Percentiles rank a stretch among this genome's conserved stretches.
These are phyloP conservation scores for Apotomis capreana DNA, from an alignment of 2,888 invertebrate genomes.

Conservation along the genomic window DNA sequence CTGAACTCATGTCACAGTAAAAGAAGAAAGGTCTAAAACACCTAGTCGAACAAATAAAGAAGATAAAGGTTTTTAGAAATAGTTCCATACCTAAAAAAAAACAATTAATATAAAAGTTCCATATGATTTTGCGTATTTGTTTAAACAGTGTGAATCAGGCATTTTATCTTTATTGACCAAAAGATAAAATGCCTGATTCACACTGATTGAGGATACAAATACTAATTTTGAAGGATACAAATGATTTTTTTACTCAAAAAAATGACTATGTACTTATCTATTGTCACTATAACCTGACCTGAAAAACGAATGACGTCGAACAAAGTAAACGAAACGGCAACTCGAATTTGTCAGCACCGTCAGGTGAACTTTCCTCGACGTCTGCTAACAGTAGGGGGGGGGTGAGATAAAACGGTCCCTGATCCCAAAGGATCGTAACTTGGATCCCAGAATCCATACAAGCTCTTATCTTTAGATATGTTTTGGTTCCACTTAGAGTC, in stretches of 20 bases:
- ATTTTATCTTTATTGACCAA: no score
- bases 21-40: not conserved
- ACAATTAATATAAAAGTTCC: no score
- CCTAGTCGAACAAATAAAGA: no score
- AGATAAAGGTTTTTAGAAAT: no score
- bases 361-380: conserved; percentile 27
- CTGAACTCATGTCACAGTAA: not conserved
- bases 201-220: no score
- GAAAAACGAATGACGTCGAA: conserved; percentile 27
- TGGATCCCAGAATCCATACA: not conserved
- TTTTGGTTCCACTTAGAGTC: not conserved
- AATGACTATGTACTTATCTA: not conserved
- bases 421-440: conserved; percentile 30
- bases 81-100: no score
- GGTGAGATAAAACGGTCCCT: conserved; percentile 36
- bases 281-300: conserved; percentile 10
- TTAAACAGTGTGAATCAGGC: no score
- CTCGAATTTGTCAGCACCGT: conserved; percentile 34
- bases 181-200: no score
- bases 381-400: not conserved
- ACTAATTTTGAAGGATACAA: no score
- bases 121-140: no score
- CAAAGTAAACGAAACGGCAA: conserved; percentile 30
- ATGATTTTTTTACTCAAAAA: no score
- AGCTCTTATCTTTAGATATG: not conserved